Conservation (phyloP, 1,140 invertebrate species). For the Caenorhabditis brenneri region DNA sequence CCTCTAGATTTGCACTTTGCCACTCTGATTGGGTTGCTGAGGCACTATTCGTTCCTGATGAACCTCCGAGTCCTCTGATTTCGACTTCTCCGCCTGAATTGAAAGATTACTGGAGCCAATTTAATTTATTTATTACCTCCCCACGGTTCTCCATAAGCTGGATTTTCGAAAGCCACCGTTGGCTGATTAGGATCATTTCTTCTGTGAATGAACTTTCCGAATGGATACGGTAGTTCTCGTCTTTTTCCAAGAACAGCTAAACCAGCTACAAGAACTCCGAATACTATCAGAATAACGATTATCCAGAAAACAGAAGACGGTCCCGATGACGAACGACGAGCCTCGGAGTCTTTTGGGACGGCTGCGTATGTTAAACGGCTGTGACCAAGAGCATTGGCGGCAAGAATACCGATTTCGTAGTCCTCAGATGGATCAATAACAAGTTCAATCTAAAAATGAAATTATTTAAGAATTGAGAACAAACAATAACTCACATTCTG, state of each 20-base stretch:
- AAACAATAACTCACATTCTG: slow-evolving; percentile 2
- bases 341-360: background rate
- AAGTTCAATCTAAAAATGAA: background rate
- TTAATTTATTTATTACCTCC: background rate
- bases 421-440: background rate
- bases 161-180: slow-evolving; percentile 47
- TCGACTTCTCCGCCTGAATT: slow-evolving; percentile 42
- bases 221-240: slow-evolving; percentile 42
- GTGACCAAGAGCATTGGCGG: slow-evolving; percentile 51
- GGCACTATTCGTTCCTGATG: background rate
- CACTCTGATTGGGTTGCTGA: slow-evolving; percentile 33
- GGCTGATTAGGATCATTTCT: slow-evolving; percentile 32
- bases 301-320: slow-evolving; percentile 7
- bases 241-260: slow-evolving; percentile 8
- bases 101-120: background rate
- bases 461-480: background rate
- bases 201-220: slow-evolving; percentile 47
- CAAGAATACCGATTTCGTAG: slow-evolving; percentile 47
- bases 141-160: slow-evolving; percentile 43
- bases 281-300: slow-evolving; percentile 17
- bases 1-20: slow-evolving; percentile 32
- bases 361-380: slow-evolving; percentile 5
- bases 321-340: background rate
- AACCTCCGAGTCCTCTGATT: slow-evolving; percentile 43
- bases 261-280: slow-evolving; percentile 11